Evolutionary conservation across 2,888 invertebrate genomes (phyloP), one percentile per base, ranked within the genome.

Genomic region (Congeria kusceri): DNA sequence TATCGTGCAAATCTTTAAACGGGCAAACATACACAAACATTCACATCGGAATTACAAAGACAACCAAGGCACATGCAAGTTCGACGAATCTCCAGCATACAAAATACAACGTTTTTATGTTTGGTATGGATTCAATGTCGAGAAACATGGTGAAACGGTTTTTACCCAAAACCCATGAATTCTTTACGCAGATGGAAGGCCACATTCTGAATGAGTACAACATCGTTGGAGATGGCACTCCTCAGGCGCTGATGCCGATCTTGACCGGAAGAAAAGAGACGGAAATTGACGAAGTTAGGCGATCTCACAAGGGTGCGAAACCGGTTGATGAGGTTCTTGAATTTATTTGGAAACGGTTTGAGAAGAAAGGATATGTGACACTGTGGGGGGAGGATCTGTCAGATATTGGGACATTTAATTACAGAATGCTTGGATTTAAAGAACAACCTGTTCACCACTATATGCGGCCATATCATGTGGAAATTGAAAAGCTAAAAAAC

Each of bases 331-430:
- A 95, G 0, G 68, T 82, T 32, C 44, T 84, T 29, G 97, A 97
- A 0, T 96, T 98, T 94, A 95, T 98, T 82, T 98, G 98, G 96
- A 96, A 96, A 85, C 95, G 96, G 67, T 96, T 96, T 85, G 95
- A 95, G 67, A 85, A 91, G 5, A 85, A 86, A 7, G 94, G 94
- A 3, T 94, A 94, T 83, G 92, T 92, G 29, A 97, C 97, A 1
- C 96, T 96, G 0, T 98, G 96, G 92, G 96, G 96, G 88, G 98
- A 99, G 92, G 98, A 99, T 91, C 95, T 96, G 86, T 96, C 97
- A 0, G 94, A 95, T 88, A 95, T 96, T 28, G 98, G 98, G 0
- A 97, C 97, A 0, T 99, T 98, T 92, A 97, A 97, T 1, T 97
- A 97, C 93, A 95, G 98, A 11, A 95, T 98, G 91, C 96, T 96